Conservation (phyloP, 2,797 vertebrate genomes). For the Momotus momota region DNA sequence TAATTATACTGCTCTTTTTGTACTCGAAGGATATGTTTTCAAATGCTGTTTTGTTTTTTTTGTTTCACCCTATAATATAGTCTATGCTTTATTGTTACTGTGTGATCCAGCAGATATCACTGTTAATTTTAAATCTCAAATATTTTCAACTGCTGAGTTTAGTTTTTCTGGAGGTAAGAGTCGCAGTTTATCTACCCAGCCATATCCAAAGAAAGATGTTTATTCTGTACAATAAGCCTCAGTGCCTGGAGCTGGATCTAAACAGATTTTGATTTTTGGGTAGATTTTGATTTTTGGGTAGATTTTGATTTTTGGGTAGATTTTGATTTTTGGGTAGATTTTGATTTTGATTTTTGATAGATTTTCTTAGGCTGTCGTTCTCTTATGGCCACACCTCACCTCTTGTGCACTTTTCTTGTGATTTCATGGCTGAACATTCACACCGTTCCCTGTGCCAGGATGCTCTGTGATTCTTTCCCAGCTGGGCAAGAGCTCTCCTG, state of each 20-base stretch:
- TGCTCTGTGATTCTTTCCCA: not conserved
- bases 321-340: not conserved
- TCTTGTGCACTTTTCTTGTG: not conserved
- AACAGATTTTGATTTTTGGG: not conserved
- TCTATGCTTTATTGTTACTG: slow-evolving; percentile 11
- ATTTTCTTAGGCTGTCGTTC: not conserved
- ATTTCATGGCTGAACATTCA: not conserved
- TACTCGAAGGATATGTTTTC: slow-evolving; percentile 30
- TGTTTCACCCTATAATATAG: not conserved
- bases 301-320: too few species aligned
- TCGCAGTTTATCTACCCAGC: not conserved
- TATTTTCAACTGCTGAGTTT: not conserved
- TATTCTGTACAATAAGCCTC: not conserved
- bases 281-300: too few species aligned
- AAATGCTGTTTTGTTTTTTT: slow-evolving; percentile 33
- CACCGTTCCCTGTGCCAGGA: not conserved
- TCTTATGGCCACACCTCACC: not conserved
- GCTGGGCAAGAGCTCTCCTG: not conserved
- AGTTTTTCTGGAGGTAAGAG: not conserved
- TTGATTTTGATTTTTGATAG: not conserved
- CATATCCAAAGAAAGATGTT: not conserved
- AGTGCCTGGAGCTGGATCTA: not conserved
- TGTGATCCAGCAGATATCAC: not conserved
- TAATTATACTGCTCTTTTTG: not conserved
- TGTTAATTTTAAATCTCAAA: not conserved